phyloP scores from a whole-genome alignment of 1,140 invertebrate species.

The Portunus trituberculatus region DNA sequence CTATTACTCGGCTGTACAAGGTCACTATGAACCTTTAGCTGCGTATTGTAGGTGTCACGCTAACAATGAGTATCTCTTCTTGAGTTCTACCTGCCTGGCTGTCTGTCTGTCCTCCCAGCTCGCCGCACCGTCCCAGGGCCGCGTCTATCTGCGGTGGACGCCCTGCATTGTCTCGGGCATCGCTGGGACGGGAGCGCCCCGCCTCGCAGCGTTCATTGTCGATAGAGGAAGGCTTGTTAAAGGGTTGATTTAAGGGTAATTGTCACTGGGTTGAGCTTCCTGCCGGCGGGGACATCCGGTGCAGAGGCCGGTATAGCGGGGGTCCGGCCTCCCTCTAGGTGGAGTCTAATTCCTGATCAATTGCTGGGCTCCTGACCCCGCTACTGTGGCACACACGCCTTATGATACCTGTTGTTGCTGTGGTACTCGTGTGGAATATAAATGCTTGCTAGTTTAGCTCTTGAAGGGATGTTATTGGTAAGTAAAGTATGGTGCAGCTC shows the following conservation, averaged over 20 bases:
- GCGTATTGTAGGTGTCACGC: background rate
- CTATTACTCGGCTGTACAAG: background rate
- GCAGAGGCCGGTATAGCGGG: background rate
- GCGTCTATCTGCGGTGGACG: background rate
- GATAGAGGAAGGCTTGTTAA: slow-evolving; percentile 13
- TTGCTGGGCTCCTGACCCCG: slow-evolving; percentile 33
- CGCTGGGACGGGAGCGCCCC: background rate
- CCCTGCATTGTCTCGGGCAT: background rate
- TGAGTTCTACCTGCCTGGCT: background rate
- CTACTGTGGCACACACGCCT: background rate
- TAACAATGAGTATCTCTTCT: background rate
- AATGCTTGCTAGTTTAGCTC: background rate
- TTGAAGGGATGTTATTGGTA: background rate
- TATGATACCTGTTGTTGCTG: background rate
- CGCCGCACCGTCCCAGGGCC: background rate
- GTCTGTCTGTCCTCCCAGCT: background rate
- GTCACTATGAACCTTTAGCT: background rate
- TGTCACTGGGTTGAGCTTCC: background rate
- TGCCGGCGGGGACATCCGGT: slow-evolving; percentile 32
- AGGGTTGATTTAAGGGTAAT: slow-evolving; percentile 30
- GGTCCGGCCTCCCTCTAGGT: background rate
- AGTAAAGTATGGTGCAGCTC: background rate
- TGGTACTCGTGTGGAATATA: background rate
- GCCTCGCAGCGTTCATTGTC: background rate
- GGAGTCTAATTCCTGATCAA: slow-evolving; percentile 6